Conservation (phyloP, 1,140 invertebrate species). For the Drosophila azteca region DNA sequence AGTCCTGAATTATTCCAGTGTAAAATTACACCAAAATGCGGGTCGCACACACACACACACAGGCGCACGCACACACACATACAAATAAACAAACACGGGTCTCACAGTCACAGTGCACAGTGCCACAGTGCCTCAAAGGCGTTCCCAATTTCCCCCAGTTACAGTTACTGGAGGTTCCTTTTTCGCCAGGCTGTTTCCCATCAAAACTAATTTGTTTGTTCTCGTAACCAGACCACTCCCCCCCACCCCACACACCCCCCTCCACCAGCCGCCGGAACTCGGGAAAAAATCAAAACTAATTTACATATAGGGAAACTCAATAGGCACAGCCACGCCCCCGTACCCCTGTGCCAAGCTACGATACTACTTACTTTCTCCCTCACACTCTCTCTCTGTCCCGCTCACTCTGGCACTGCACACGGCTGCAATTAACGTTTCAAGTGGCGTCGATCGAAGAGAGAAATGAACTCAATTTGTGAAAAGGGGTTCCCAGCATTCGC, state of each 20-base stretch:
- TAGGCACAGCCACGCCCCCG: conserved; percentile 15
- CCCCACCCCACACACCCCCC: too few relatives aligned
- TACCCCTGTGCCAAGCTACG: not conserved
- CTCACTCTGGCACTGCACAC: not conserved
- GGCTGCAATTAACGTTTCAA: conserved; percentile 67
- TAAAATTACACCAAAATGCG: conserved; percentile 58
- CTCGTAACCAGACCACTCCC: not conserved
- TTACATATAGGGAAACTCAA: conserved; percentile 57
- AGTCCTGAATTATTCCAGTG: conserved; percentile 32
- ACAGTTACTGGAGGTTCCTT: not conserved
- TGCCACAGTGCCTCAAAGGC: not conserved
- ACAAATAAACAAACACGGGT: conserved; percentile 25
- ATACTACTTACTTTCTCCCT: not conserved
- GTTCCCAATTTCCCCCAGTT: not conserved
- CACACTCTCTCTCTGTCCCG: not conserved
- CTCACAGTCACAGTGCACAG: too few relatives aligned
- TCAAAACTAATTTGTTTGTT: conserved; percentile 52
- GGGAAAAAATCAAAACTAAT: conserved; percentile 54
- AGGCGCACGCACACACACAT: not conserved
- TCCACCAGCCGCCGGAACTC: too few relatives aligned
- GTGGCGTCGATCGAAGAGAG: conserved; percentile 65
- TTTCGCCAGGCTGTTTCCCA: conserved; percentile 39
- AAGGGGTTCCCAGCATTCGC: not conserved
- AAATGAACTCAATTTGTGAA: conserved; percentile 57
- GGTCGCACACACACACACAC: conserved; percentile 19